Conservation (phyloP, 2,888 invertebrate genomes). For the Drosophila histrio region DNA sequence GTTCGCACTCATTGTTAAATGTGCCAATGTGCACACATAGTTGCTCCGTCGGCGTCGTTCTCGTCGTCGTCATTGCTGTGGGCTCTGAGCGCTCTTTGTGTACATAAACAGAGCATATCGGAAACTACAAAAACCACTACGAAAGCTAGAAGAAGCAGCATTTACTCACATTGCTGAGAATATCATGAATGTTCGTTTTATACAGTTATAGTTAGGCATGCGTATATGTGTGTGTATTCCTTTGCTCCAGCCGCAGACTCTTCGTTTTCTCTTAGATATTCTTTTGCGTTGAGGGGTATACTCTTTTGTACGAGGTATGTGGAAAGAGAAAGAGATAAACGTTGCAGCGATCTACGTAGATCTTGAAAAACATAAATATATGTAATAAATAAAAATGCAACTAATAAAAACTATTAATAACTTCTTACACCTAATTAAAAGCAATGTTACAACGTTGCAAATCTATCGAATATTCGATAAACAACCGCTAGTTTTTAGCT, state of each 20-base stretch:
- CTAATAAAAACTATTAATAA: no score
- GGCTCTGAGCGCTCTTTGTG: conserved; percentile 56
- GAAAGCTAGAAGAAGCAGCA: conserved; percentile 24
- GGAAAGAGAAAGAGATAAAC: background rate
- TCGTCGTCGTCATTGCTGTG: conserved; percentile 33
- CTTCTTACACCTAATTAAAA: no score
- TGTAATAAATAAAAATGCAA: background rate
- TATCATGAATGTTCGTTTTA: conserved; percentile 62
- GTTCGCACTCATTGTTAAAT: conserved; percentile 63
- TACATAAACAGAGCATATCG: conserved; percentile 69
- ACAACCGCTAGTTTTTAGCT: background rate
- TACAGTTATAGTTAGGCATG: conserved; percentile 12
- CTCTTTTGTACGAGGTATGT: background rate
- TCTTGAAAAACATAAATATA: background rate
- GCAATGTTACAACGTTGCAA: no score
- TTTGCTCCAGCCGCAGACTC: conserved; percentile 7
- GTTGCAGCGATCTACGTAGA: background rate
- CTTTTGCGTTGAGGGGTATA: background rate
- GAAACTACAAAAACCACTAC: conserved; percentile 53
- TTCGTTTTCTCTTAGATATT: conserved; percentile 17
- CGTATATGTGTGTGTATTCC: conserved; percentile 1
- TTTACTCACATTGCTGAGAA: conserved; percentile 44
- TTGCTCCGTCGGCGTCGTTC: conserved; percentile 29
- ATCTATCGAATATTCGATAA: background rate
- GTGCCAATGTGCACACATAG: conserved; percentile 77